These are phyloP conservation scores for Alviniconcha marisindica DNA, from an alignment of 1,140 invertebrate genomes.

Conservation along the genomic window DNA sequence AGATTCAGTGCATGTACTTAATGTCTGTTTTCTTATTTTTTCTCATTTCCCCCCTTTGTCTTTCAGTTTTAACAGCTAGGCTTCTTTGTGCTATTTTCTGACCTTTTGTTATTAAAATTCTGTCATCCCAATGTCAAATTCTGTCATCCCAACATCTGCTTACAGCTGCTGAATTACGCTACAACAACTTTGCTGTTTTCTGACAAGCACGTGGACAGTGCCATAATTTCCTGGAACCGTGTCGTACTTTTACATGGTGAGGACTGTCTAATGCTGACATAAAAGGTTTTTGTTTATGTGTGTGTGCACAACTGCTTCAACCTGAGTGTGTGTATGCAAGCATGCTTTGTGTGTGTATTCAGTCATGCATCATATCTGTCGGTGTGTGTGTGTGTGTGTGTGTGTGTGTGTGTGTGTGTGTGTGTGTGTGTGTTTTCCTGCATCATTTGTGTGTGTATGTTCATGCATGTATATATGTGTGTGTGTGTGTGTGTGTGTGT, in stretches of 20 bases:
- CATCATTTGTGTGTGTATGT: not conserved
- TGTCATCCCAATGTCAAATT: too few relatives aligned
- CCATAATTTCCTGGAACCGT: conserved; percentile 93
- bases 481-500: not conserved
- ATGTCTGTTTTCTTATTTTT: too few relatives aligned
- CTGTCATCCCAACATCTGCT: not conserved
- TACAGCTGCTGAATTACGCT: conserved; percentile 89
- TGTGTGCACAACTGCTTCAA: too few relatives aligned
- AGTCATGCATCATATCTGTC: too few relatives aligned
- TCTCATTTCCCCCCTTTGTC: too few relatives aligned
- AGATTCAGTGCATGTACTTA: too few relatives aligned
- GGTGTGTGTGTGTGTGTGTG: not conserved
- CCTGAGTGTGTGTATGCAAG: too few relatives aligned
- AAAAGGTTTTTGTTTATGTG: too few relatives aligned
- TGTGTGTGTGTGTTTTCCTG: not conserved
- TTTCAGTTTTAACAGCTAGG: too few relatives aligned
- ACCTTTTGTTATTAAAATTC: too few relatives aligned
- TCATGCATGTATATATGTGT: not conserved
- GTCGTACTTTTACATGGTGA: conserved; percentile 92
- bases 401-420: not conserved
- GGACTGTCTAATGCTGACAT: too few relatives aligned
- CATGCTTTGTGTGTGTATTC: not conserved
- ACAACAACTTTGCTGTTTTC: conserved; percentile 91
- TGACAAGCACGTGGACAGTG: conserved; percentile 86
- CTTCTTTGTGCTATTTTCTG: too few relatives aligned